Conservation (phyloP, 2,113 vertebrate genomes). For the Neolamprologus devosi region DNA sequence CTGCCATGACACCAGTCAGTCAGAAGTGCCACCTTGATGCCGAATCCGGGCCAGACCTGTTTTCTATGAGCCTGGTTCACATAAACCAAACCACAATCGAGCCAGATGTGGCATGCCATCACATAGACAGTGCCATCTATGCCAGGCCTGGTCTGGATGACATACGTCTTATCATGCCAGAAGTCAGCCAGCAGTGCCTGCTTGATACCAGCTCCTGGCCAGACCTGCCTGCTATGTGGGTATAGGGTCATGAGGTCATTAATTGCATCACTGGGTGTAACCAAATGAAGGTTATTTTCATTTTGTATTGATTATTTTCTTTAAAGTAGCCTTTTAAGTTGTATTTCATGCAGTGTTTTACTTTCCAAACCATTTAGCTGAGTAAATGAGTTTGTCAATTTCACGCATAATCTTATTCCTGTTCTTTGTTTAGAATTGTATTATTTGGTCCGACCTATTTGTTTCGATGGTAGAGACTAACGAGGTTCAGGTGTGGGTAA, state of each 20-base stretch:
- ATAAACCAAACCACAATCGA: accelerated
- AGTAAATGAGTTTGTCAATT: background rate
- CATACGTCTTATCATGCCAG: accelerated
- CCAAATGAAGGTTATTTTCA: accelerated
- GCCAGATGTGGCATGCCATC: too few relatives aligned
- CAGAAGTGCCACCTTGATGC: background rate
- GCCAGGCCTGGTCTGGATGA: background rate
- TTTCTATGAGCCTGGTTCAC: background rate
- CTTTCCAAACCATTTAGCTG: background rate
- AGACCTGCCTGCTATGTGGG: background rate
- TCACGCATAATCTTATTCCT: background rate
- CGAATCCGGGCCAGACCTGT: accelerated
- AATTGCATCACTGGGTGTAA: accelerated
- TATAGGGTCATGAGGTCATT: background rate
- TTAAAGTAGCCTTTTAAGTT: background rate
- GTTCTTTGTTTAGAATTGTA: background rate
- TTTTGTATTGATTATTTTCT: background rate
- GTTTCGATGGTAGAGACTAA: accelerated
- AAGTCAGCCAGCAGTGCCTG: accelerated
- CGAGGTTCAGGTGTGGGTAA: background rate
- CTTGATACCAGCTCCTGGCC: accelerated
- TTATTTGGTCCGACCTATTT: background rate
- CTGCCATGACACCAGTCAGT: background rate
- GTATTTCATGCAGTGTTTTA: background rate
- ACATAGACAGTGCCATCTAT: background rate